Conservation (phyloP, 2,113 vertebrate genomes). For the Sander vitreus region DNA sequence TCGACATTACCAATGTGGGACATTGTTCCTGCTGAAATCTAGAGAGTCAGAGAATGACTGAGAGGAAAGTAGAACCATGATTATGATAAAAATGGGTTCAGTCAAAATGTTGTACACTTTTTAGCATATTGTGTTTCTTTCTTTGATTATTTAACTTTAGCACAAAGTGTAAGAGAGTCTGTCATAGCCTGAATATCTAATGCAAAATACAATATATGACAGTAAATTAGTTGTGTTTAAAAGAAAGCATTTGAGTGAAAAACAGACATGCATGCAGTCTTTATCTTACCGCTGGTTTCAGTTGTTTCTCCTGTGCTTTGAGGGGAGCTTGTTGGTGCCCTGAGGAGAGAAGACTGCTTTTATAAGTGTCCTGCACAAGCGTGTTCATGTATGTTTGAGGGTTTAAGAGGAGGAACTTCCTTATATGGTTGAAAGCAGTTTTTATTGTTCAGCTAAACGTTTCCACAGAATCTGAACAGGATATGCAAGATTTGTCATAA, state of each 20-base stretch:
- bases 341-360: not conserved
- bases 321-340: not conserved
- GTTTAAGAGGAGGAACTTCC: not conserved
- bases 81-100: not conserved
- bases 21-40: conserved; percentile 7
- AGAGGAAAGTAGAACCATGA: not conserved
- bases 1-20: too few species aligned
- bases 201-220: not conserved
- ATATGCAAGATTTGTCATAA: not conserved
- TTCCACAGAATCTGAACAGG: not conserved
- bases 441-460: not conserved
- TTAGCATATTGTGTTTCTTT: not conserved
- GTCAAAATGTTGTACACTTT: not conserved
- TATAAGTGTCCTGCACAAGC: not conserved
- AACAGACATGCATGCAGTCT: not conserved
- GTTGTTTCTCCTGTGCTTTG: not conserved
- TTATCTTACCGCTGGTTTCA: not conserved
- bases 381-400: not conserved
- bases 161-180: not conserved
- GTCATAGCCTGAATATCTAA: not conserved
- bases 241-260: not conserved
- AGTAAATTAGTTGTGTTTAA: too few species aligned
- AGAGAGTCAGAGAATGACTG: not conserved
- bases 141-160: not conserved
- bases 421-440: not conserved